These are phyloP conservation scores for Eristalis arbustorum DNA, from an alignment of 2,888 invertebrate genomes.

Conservation along the genomic window DNA sequence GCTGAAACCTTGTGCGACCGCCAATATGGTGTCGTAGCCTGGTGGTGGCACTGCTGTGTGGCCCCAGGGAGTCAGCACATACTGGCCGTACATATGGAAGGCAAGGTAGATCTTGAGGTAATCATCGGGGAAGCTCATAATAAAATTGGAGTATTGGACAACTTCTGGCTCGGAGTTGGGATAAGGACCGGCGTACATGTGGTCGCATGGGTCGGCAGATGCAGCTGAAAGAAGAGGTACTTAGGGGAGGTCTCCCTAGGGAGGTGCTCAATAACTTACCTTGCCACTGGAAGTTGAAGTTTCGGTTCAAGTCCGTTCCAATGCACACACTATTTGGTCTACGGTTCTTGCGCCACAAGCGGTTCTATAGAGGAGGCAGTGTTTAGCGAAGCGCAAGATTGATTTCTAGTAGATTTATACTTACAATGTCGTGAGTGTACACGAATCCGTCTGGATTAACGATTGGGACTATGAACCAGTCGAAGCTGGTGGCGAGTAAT, in stretches of 20 bases:
- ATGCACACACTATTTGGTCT: constrained; percentile 78
- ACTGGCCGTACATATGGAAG: constrained; percentile 84
- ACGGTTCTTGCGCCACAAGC: constrained; percentile 85
- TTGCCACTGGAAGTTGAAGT: constrained; percentile 76
- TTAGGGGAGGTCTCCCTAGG: too few species aligned
- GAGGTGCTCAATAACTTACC: constrained; percentile 26
- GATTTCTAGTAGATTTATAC: constrained; percentile 47
- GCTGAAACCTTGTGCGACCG: constrained; percentile 81
- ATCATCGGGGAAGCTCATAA: constrained; percentile 79
- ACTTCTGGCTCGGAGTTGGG: constrained; percentile 83
- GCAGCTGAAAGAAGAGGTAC: constrained; percentile 79
- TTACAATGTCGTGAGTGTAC: constrained; percentile 84
- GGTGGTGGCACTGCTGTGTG: constrained; percentile 79
- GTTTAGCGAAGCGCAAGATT: neutral
- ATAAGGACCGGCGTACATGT: constrained; percentile 81
- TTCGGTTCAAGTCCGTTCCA: constrained; percentile 76
- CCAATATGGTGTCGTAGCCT: constrained; percentile 80
- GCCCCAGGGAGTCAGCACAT: constrained; percentile 83
- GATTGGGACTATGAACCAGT: constrained; percentile 88
- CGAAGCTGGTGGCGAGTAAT: constrained; percentile 83
- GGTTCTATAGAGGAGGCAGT: constrained; percentile 78
- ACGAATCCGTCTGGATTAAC: constrained; percentile 87
- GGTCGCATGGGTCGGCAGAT: constrained; percentile 77
- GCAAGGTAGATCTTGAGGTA: constrained; percentile 80
- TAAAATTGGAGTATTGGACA: constrained; percentile 79